Base-by-base conservation (phyloP, 2,797 vertebrate species). In the Scleropages formosus region DNA sequence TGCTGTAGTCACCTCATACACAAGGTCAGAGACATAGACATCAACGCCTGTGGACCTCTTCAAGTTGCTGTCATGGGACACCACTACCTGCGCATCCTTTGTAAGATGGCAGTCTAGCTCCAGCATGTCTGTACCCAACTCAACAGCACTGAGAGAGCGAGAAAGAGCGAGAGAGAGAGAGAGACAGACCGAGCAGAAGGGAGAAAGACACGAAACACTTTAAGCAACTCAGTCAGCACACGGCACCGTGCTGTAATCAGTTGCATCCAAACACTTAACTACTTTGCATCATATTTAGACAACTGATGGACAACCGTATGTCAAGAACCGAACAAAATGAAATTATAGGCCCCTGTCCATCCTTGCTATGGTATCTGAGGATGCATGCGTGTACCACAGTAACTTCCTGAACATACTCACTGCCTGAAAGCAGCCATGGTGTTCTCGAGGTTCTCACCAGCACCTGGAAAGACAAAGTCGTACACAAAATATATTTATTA, bases 61-160 rank as follows among this genome's bases (percentile, higher is more conserved):
- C 78, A 99, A 87, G 85, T 95, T 95, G 80, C 90, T 84, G 70
- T 99, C 97, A 27, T 99, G 98, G 53, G 95, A 95, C 72, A 99
- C 97, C 44, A 99, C 96, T 18, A 99, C 96, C 82, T 99, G 89
- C 67, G 94, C 93, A 53, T 99, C 98, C 83, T 96, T 98, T 0
- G 98, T 98, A 82, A 99, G 86, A 85, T 98, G 97, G 85, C 97
- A 99, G 82, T 99, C 98, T 75, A 99, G 76, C 88, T 99, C 98
- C 90, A 99, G 73, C 97, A 99, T 98, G 85, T 99, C 96, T 4
- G 97, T 99, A 67, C 96, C 96, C 13, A 99, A 46, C 63, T 90
- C 87, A 74, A 99, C 94, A 0, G 98, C 98, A 4, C 98, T 99
- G 84, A 39, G 85, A 20, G 53, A 87, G 86, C 53, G 86, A 53